phyloP scores from a whole-genome alignment of 2,113 vertebrate genomes.

The Proterorhinus semilunaris region DNA sequence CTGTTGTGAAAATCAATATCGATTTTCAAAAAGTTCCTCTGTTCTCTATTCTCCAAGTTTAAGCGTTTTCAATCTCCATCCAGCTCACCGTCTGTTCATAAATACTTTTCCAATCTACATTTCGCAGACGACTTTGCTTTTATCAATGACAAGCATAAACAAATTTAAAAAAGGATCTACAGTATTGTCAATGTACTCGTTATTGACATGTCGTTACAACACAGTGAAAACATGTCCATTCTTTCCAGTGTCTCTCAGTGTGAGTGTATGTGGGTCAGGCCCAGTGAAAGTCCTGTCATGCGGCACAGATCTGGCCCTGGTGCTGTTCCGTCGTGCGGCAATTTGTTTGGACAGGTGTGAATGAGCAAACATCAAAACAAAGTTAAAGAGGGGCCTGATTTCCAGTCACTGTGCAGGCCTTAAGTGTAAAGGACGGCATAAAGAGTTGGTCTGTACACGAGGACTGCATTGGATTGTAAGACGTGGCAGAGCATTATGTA shows the following conservation, averaged over 20 bases:
- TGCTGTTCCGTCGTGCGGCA: not conserved
- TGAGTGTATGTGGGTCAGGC: not conserved
- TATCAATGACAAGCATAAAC: no score
- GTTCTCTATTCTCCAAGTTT: not conserved
- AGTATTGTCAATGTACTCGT: no score
- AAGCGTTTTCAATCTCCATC: not conserved
- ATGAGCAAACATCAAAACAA: not conserved
- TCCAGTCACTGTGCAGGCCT: not conserved
- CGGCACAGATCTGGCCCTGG: not conserved
- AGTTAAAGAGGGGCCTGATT: not conserved
- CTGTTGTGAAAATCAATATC: not conserved
- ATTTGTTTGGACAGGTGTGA: slow-evolving; percentile 2
- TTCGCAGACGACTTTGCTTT: no score
- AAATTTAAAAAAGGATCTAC: no score
- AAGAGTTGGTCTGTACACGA: no score
- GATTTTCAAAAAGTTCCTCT: not conserved
- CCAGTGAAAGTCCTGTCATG: not conserved
- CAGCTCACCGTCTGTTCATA: not conserved
- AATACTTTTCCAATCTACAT: not conserved
- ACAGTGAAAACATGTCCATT: not conserved
- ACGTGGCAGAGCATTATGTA: no score
- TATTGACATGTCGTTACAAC: no score
- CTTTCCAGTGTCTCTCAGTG: not conserved
- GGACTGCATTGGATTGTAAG: no score
- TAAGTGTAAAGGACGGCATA: not conserved